Percentiles rank a stretch among this genome's conserved stretches.
phyloP scores from a whole-genome alignment of 2,113 vertebrate genomes.

The Grus americana region DNA sequence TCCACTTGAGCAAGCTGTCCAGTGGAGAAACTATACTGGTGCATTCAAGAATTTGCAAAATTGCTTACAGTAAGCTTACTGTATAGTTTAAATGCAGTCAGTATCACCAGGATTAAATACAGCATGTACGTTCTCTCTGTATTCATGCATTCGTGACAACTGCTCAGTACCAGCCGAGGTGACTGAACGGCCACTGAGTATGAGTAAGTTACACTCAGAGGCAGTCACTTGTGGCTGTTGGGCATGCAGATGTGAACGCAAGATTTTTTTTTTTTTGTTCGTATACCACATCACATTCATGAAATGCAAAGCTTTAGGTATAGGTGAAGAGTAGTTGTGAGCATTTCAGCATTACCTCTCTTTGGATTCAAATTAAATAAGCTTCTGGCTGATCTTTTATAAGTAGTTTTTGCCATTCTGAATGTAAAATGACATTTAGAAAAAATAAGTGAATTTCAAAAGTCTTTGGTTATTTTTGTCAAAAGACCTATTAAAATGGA shows the following conservation, averaged over 20 bases:
- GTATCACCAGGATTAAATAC: neutral
- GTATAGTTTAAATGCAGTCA: neutral
- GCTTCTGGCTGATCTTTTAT: neutral
- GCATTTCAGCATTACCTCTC: neutral
- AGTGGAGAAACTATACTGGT: neutral
- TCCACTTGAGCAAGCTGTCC: neutral
- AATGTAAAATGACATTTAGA: neutral
- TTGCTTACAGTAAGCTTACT: neutral
- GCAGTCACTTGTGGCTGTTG: neutral
- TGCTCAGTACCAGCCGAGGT: neutral
- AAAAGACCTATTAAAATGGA: neutral
- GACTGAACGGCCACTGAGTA: neutral
- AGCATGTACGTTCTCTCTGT: neutral
- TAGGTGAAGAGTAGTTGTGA: neutral
- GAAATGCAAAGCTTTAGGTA: neutral
- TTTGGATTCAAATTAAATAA: neutral
- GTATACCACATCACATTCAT: neutral
- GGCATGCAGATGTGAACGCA: neutral
- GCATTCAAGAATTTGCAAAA: neutral
- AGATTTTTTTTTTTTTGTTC: neutral
- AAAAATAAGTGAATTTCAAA: neutral
- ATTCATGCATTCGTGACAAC: neutral
- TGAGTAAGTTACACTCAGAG: accelerated
- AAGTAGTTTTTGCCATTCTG: neutral
- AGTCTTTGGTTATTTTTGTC: neutral